Base-by-base conservation (phyloP, 2,888 invertebrate genomes). In the Cerceris rybyensis region DNA sequence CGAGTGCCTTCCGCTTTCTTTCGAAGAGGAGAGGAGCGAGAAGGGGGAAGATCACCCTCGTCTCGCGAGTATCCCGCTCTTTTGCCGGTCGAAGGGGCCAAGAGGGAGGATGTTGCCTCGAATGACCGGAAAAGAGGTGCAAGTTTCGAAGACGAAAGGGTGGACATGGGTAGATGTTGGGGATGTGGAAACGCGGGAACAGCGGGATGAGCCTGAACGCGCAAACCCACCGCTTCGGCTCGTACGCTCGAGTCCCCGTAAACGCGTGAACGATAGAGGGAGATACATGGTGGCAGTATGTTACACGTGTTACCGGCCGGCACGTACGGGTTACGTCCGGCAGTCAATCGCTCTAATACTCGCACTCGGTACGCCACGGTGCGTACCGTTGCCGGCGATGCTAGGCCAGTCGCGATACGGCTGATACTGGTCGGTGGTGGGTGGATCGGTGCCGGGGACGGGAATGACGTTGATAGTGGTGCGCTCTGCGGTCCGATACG, bases 281-380 rank as follows among this genome's bases (percentile, higher is more conserved):
- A 91, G 90, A 91, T 91, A 91, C 92, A 91, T 90, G 90, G 90
- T 82, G 88, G 91, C 89, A 91, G 90, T 92, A 92, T 89, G 92
- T 92, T 92, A 92, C 92, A 91, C 91, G 90, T 90, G 91, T 91
- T 92, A 90, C 92, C 91, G 89, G 88, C 88, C 88, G 87, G 91
- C 91, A 91, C 92, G 91, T 91, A 91, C 90, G 88, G 89, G 89
- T 89, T 91, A 89, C 91, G 91, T 92, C 91, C 92, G 92, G 91
- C 90, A 92, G 91, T 92, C 92, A 92, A 92, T 92, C 92, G 91
- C 91, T 91, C 91, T 91, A 90, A 91, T 91, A 92, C 91, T 92
- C 91, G 89, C 89, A 84, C 88, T 85, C 84, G 83, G 85, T 87
- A 86, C 85, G 84, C 78, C 87, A 80, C 83, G 78, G 75, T 76